These are phyloP conservation scores for Rotaria sp. DNA, from an alignment of 2,888 invertebrate genomes.

Conservation along the genomic window DNA sequence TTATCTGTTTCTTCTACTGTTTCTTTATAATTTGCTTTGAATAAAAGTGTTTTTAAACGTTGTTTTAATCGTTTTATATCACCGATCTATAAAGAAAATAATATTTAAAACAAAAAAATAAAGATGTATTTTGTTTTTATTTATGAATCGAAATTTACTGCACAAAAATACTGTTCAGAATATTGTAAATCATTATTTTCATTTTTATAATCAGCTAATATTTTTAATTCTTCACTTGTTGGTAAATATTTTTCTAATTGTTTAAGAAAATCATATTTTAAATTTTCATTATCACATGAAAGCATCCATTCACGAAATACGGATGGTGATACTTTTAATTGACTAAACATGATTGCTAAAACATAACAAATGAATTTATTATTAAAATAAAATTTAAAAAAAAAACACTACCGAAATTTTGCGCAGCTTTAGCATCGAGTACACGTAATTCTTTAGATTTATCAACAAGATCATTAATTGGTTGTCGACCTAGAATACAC, in stretches of 20 bases:
- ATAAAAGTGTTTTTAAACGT: conserved; percentile 21
- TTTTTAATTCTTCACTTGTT: conserved; percentile 12
- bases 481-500: neutral
- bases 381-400: neutral
- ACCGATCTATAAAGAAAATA: neutral
- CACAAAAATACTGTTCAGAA: conserved; percentile 21
- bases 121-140: neutral
- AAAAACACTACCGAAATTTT: conserved; percentile 64
- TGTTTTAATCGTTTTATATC: conserved; percentile 25
- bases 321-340: neutral
- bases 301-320: conserved; percentile 3
- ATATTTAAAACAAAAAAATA: neutral
- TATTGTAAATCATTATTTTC: conserved; percentile 27
- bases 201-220: neutral
- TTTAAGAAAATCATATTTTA: conserved; percentile 10
- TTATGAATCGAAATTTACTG: neutral
- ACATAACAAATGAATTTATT: conserved; percentile 41
- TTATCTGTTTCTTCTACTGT: conserved; percentile 22
- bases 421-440: conserved; percentile 81
- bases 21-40: conserved; percentile 18
- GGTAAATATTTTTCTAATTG: conserved; percentile 28
- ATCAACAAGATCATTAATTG: conserved; percentile 48
- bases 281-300: conserved; percentile 23
- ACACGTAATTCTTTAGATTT: conserved; percentile 84
- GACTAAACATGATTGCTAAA: conserved; percentile 17